Evolutionary conservation across 2,113 vertebrate genomes (phyloP), one percentile per base, ranked within the genome.

Genomic region (Rhodinocichla rosea): DNA sequence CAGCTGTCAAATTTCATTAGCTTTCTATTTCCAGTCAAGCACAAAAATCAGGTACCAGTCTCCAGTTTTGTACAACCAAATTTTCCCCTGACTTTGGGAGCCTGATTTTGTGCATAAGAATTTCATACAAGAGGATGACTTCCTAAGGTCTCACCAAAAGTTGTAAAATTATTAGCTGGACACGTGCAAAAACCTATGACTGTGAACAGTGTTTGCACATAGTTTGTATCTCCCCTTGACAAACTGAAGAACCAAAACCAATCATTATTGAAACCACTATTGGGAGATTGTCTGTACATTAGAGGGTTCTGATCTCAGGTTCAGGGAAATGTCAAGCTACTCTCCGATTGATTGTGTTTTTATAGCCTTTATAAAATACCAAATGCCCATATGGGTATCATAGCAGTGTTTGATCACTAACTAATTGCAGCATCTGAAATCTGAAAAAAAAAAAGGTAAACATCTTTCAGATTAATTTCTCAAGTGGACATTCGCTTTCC

Each of bases 401-500:
- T 7, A 70, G 18, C 22, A 73, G 33, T 77, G 10, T 55, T 90
- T 81, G 71, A 59, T 57, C 20, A 40, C 14, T 45, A 56, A 56
- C 20, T 45, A 52, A 89, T 47, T 55, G 20, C 23, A 49, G 8
- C 22, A 6, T 33, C 24, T 87, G 35, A 90, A 90, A 81, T 78
- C 13, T 47, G 5, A 33, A 33, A 30, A 22, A 33, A 50, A 15
- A 44, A 26, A 10, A 23, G 10, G 15, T 44, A 62, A 30, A 90
- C 88, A 45, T 37, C 24, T 88, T 87, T 69, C 24, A 74, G 87
- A 93, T 70, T 2, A 45, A 87, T 90, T 94, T 96, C 60, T 75
- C 77, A 96, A 89, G 55, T 39, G 44, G 20, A 28, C 7, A 3
- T 40, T 92, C 49, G 84, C 94, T 97, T 97, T 92, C 68, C 88